Evolutionary conservation across 2,797 vertebrate genomes (phyloP).

Genomic region (Artibeus lituratus): DNA sequence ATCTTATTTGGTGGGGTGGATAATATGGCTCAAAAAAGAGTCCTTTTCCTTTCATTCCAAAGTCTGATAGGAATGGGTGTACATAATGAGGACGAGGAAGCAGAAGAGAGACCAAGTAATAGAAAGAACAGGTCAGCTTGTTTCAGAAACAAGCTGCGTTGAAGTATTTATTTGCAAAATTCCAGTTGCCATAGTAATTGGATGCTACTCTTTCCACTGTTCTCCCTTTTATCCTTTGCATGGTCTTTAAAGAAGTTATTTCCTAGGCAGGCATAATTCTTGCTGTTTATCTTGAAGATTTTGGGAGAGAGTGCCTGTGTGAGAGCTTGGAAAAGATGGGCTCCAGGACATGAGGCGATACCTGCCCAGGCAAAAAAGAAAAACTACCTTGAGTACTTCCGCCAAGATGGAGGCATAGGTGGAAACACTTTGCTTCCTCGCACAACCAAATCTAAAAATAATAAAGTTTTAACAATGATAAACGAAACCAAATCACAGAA

Average conservation of each 20-base stretch:
- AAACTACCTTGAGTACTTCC: too few relatives aligned
- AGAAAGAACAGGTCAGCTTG: constrained; percentile 43
- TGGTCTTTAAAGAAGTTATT: constrained; percentile 65
- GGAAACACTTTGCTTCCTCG: too few relatives aligned
- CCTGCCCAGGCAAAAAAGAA: too few relatives aligned
- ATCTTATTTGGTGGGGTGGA: background rate
- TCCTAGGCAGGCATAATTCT: constrained; percentile 11
- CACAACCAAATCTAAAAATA: too few relatives aligned
- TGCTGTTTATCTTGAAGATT: constrained; percentile 10
- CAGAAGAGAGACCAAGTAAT: background rate
- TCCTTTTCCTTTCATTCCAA: constrained; percentile 32
- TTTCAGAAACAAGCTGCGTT: constrained; percentile 64
- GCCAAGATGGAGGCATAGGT: too few relatives aligned
- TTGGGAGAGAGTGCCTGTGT: too few relatives aligned
- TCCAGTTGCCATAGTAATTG: constrained; percentile 80
- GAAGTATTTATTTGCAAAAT: constrained; percentile 80
- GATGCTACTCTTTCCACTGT: constrained; percentile 64
- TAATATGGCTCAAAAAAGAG: constrained; percentile 3
- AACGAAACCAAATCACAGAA: too few relatives aligned
- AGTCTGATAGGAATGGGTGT: background rate
- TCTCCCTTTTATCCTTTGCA: constrained; percentile 62
- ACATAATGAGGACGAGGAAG: background rate
- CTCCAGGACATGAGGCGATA: too few relatives aligned
- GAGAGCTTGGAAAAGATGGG: too few relatives aligned
- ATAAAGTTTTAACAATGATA: too few relatives aligned